Evolutionary conservation across 2,797 vertebrate species (phyloP).

Genomic region (Phylloscopus collybita): DNA sequence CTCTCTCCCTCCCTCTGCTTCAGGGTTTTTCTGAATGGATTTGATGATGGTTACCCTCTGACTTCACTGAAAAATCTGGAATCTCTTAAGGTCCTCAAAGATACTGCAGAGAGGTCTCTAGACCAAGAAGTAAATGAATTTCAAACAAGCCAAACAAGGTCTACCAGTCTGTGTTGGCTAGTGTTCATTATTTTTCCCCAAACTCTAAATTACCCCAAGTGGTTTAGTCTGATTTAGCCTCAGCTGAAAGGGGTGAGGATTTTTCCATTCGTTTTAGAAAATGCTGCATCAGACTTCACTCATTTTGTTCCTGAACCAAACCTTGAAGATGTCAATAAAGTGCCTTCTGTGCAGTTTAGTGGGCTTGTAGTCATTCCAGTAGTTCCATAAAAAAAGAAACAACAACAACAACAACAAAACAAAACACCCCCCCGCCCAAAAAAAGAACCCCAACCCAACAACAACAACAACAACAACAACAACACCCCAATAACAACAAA

Average conservation of each 20-base stretch:
- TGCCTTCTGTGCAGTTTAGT: slow-evolving; percentile 1
- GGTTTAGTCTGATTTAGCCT: slow-evolving; percentile 15
- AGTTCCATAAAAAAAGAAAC: neutral
- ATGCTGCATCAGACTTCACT: slow-evolving; percentile 3
- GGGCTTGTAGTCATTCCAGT: slow-evolving; percentile 4
- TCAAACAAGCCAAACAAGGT: neutral
- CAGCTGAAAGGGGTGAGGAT: neutral
- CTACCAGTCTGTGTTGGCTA: neutral
- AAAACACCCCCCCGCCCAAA: neutral
- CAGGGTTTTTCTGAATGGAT: neutral
- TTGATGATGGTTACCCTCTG: neutral
- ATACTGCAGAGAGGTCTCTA: neutral
- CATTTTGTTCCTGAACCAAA: slow-evolving; percentile 14
- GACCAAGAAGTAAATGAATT: neutral
- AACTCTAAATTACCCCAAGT: neutral
- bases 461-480: no score
- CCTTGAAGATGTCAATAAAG: slow-evolving; percentile 26
- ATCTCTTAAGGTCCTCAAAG: neutral
- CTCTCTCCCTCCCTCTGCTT: neutral
- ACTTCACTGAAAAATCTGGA: neutral
- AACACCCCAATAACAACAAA: no score
- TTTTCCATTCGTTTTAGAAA: slow-evolving; percentile 33
- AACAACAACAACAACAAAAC: no score
- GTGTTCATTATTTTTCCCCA: neutral
- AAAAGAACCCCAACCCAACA: neutral